These are phyloP conservation scores for Adelosebastes latens DNA, from an alignment of 2,797 vertebrate species.

Conservation along the genomic window DNA sequence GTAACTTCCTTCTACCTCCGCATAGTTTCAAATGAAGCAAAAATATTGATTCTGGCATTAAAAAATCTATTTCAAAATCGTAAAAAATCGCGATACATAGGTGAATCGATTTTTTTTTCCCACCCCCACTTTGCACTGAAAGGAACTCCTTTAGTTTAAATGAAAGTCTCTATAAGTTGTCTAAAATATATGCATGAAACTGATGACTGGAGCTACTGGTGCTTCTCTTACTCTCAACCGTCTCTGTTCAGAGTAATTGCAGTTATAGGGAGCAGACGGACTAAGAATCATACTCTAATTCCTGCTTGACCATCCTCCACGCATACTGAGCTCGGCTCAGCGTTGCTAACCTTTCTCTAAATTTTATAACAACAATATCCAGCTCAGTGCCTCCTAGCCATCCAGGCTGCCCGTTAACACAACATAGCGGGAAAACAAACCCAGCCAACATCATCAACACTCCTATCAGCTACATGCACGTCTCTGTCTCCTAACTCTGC, in stretches of 20 bases:
- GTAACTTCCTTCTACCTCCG: no score
- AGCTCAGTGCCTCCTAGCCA: conserved; percentile 47
- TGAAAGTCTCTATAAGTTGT: neutral
- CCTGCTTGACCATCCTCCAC: neutral
- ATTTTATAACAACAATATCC: conserved; percentile 49
- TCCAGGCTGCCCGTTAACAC: conserved; percentile 28
- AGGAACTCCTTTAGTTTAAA: neutral
- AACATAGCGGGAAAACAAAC: conserved; percentile 34
- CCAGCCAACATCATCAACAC: neutral
- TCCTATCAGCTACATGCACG: neutral
- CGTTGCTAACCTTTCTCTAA: conserved; percentile 13
- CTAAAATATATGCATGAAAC: neutral
- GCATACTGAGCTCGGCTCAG: conserved; percentile 12
- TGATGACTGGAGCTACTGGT: neutral
- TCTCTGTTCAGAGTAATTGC: neutral
- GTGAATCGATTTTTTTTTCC: no score
- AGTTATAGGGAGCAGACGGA: neutral
- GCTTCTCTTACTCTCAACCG: neutral
- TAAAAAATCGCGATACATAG: no score
- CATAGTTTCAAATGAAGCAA: no score
- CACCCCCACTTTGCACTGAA: neutral
- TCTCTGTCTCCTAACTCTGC: neutral
- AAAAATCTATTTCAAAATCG: no score
- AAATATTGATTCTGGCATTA: no score
- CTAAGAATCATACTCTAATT: neutral